Percentiles rank a stretch among this genome's conserved stretches.
phyloP scores from a whole-genome alignment of 2,888 invertebrate genomes.

The Ptychoptera contaminata region DNA sequence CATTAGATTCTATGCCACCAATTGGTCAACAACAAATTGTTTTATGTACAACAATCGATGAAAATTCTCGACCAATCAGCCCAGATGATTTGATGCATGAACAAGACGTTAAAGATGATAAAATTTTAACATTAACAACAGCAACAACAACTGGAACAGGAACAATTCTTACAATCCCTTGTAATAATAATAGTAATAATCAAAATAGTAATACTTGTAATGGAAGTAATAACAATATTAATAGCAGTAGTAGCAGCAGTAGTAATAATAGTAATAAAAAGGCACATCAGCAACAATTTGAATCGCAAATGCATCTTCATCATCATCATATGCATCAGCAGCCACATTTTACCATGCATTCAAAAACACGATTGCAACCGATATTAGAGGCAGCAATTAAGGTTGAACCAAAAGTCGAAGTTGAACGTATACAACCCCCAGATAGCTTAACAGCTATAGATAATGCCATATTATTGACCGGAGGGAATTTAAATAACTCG shows the following conservation, averaged over 20 bases:
- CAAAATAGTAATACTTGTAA: too few relatives aligned
- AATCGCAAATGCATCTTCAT: too few relatives aligned
- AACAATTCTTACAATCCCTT: neutral
- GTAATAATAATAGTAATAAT: neutral
- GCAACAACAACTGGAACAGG: constrained; percentile 2
- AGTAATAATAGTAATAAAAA: too few relatives aligned
- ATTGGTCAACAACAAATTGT: constrained; percentile 47
- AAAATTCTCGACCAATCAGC: constrained; percentile 7
- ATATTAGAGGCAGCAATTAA: constrained; percentile 77
- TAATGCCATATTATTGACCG: constrained; percentile 13
- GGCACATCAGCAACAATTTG: too few relatives aligned
- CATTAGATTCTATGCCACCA: constrained; percentile 33
- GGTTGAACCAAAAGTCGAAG: constrained; percentile 72
- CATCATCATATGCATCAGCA: too few relatives aligned
- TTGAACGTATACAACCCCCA: constrained; percentile 45
- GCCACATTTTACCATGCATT: neutral
- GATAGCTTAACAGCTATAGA: constrained; percentile 32
- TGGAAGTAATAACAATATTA: too few relatives aligned
- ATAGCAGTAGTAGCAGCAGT: too few relatives aligned
- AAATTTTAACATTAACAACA: constrained; percentile 16
- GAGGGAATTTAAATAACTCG: neutral
- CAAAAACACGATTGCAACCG: constrained; percentile 34
- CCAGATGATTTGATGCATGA: constrained; percentile 15
- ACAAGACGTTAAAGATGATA: constrained; percentile 22
- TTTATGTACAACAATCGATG: constrained; percentile 38